Conservation (phyloP, 2,888 invertebrate species). For the Polietes domitor region DNA sequence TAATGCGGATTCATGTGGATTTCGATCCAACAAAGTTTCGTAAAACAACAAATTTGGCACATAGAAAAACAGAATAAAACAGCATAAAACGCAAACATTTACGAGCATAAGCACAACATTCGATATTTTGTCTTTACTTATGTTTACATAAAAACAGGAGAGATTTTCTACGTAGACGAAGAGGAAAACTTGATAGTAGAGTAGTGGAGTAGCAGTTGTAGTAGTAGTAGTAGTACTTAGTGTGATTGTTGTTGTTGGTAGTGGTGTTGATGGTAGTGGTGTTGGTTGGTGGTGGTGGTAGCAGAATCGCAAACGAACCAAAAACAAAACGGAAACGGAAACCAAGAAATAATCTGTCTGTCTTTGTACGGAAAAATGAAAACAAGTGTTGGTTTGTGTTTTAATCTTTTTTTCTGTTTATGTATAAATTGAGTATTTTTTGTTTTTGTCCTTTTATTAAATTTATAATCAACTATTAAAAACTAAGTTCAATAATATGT, state of each 20-base stretch:
- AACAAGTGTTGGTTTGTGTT: conserved; percentile 70
- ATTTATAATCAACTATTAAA: conserved; percentile 66
- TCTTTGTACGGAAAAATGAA: conserved; percentile 70
- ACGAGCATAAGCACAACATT: conserved; percentile 10
- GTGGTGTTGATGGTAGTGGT: not conserved
- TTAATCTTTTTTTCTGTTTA: conserved; percentile 63
- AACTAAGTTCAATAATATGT: conserved; percentile 53
- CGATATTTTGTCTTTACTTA: not conserved
- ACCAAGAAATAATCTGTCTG: conserved; percentile 9
- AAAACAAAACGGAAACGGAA: not conserved
- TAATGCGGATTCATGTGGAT: not conserved
- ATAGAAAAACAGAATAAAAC: conserved; percentile 23
- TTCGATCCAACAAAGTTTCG: conserved; percentile 9
- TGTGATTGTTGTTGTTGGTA: not conserved
- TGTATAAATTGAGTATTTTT: conserved; percentile 64
- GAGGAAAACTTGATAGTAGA: conserved; percentile 16
- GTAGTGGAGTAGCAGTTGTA: not conserved
- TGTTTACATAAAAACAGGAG: conserved; percentile 53
- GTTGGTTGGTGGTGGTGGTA: not conserved
- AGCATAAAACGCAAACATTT: conserved; percentile 35
- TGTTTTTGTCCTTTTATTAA: conserved; percentile 59
- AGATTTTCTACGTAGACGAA: conserved; percentile 61
- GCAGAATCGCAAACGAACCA: conserved; percentile 4
- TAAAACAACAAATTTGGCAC: conserved; percentile 50
- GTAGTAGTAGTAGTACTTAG: not conserved